Base-by-base conservation (phyloP, 2,113 vertebrate genomes). In the Phyllostomus discolor region DNA sequence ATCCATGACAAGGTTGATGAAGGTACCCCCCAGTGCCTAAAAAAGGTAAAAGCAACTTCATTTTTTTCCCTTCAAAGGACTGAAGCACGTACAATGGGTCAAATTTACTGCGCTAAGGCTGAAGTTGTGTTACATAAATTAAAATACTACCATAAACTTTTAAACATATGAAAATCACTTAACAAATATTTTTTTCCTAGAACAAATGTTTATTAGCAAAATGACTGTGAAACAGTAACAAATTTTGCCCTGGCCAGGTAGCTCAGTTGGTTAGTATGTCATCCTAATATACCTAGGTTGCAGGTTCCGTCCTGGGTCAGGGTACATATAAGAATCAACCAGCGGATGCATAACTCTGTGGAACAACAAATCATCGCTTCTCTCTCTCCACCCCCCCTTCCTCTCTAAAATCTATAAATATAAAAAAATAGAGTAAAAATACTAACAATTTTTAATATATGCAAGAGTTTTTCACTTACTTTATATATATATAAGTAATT, bases 1-100 rank as follows among this genome's bases (percentile, higher is more conserved):
- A 82, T 99, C 99, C 0, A 99, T 99, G 96, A 99, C 97, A 84
- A 99, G 99, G 95, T 98, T 99, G 64, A 99, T 99, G 95, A 99
- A 98, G 46, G 99, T 99, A 50, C 99, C 96, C 0, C 99, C 98
- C 93, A 99, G 78, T 0, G 99, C 99, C 99, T 99, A 69, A 66
- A 97, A 78, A 90, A 89, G 33, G 94, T 11, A 62, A 91, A 79
- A 92, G 64, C 73, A 84, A 69, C 28, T 67, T 88, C 67, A 35
- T 46, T 88, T 72, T 81, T 35, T 41, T 41, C 38, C 38, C 38
- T 43, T 80, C 57, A 57, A 52, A 92, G 28, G 10, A 83, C 0
- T 41, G 14, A 88, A 31, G 86, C 14, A 48, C 11, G n/a, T 1
- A 81, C 19, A 90, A 41, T 24, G 20, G 87, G 59, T 54, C 57